These are phyloP conservation scores for Drosophila anomelani DNA, from an alignment of 2,888 invertebrate genomes.

Conservation along the genomic window DNA sequence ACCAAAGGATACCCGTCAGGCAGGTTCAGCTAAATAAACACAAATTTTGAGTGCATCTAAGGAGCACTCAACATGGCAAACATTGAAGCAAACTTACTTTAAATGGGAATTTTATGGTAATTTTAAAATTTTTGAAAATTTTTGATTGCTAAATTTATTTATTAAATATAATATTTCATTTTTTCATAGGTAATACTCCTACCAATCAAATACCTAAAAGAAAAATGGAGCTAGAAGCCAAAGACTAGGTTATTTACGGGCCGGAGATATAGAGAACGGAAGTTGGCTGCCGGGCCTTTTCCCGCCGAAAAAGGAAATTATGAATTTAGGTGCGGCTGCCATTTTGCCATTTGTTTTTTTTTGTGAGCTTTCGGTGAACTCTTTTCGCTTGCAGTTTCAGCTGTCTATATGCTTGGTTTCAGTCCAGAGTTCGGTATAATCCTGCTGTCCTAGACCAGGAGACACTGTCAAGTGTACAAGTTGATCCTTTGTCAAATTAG, in stretches of 20 bases:
- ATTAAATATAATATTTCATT: too few species aligned
- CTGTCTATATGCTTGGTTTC: not conserved
- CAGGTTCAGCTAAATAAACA: not conserved
- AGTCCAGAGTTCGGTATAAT: constrained; percentile 2
- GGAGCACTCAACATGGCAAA: not conserved
- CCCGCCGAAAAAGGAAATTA: constrained; percentile 67
- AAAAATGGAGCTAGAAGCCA: constrained; percentile 7
- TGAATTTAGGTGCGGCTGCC: constrained; percentile 58
- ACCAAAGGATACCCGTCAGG: constrained; percentile 3
- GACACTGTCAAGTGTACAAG: constrained; percentile 75
- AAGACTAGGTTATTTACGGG: constrained; percentile 59
- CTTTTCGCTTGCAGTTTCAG: constrained; percentile 6
- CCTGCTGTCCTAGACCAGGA: constrained; percentile 40
- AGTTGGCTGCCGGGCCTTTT: constrained; percentile 53
- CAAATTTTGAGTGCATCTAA: not conserved
- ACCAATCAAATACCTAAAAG: constrained; percentile 17
- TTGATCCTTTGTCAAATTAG: constrained; percentile 82
- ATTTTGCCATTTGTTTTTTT: constrained; percentile 8
- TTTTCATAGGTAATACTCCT: not conserved
- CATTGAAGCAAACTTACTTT: not conserved
- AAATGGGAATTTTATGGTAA: not conserved
- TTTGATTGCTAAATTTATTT: not conserved
- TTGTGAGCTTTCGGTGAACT: not conserved
- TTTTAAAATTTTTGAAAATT: not conserved
- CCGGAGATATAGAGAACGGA: constrained; percentile 70